Percentiles rank a stretch among this genome's conserved stretches.
These are phyloP conservation scores for Holcopasites calliopsidis DNA, from an alignment of 1,140 invertebrate genomes.

Conservation along the genomic window DNA sequence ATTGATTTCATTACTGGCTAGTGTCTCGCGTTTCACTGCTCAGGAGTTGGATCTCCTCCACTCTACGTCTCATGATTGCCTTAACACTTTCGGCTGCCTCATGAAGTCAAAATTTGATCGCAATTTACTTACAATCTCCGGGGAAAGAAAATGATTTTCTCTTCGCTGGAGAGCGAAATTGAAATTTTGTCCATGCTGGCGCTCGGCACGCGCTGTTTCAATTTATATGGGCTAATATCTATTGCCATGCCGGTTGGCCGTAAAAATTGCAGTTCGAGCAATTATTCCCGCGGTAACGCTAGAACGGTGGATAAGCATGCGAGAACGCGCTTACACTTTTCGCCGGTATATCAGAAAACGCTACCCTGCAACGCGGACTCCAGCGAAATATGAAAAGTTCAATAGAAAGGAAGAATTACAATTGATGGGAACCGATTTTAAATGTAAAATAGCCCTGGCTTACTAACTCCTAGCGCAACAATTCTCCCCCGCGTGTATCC, in stretches of 20 bases:
- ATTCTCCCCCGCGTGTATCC: not conserved
- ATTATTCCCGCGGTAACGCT: conserved; percentile 27
- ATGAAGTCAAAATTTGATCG: conserved; percentile 56
- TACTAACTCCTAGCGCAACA: not conserved
- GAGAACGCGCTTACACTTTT: conserved; percentile 21
- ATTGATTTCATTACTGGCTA: conserved; percentile 37
- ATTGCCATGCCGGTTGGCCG: conserved; percentile 11
- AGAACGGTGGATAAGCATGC: conserved; percentile 34
- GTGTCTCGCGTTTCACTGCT: conserved; percentile 39
- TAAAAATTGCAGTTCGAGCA: conserved; percentile 35
- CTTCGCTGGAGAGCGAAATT: conserved; percentile 4
- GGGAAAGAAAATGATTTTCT: conserved; percentile 9
- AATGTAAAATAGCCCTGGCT: too few species aligned
- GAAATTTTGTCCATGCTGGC: conserved; percentile 1
- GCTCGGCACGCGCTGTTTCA: not conserved
- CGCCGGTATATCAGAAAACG: not conserved
- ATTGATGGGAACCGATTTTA: too few species aligned
- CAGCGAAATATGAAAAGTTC: too few species aligned
- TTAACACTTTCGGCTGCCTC: not conserved
- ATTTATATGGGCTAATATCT: conserved; percentile 24
- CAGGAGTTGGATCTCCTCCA: conserved; percentile 45
- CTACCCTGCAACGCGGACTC: not conserved
- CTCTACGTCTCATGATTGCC: not conserved
- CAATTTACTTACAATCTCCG: too few species aligned
- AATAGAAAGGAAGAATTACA: too few species aligned